phyloP scores from a whole-genome alignment of 2,888 invertebrate genomes.

The Zaprionus lineosus region DNA sequence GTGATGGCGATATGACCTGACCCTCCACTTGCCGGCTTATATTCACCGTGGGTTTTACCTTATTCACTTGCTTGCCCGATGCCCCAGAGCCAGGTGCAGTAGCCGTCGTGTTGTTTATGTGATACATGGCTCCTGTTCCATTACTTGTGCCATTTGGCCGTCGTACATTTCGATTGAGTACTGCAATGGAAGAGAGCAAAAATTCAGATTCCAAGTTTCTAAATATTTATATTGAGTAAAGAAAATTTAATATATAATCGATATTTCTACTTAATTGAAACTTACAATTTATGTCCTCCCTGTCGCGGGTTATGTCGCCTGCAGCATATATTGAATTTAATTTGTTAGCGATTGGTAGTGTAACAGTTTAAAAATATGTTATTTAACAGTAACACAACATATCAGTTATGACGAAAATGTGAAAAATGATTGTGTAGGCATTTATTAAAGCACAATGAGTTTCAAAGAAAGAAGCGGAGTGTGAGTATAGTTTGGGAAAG shows the following conservation, averaged over 20 bases:
- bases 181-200: constrained; percentile 83
- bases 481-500: too few species aligned
- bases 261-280: too few species aligned
- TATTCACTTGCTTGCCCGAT: constrained; percentile 90
- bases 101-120: constrained; percentile 86
- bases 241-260: background rate
- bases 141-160: constrained; percentile 81
- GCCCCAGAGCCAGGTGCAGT: constrained; percentile 80
- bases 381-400: too few species aligned
- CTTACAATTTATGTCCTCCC: constrained; percentile 91
- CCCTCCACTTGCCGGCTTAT: constrained; percentile 90
- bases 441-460: too few species aligned
- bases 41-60: constrained; percentile 94
- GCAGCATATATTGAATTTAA: constrained; percentile 60
- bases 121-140: constrained; percentile 73
- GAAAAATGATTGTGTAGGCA: too few species aligned
- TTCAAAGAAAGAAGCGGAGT: too few species aligned
- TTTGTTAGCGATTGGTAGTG: constrained; percentile 9
- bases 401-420: too few species aligned
- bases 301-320: constrained; percentile 90
- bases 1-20: constrained; percentile 87
- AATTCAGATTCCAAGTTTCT: too few species aligned
- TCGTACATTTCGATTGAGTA: constrained; percentile 91
- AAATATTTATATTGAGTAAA: background rate
- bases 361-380: too few species aligned